Evolutionary conservation across 92 coral and sea anemone genomes (phyloP).

Genomic region (Epizoanthus stellaris): DNA sequence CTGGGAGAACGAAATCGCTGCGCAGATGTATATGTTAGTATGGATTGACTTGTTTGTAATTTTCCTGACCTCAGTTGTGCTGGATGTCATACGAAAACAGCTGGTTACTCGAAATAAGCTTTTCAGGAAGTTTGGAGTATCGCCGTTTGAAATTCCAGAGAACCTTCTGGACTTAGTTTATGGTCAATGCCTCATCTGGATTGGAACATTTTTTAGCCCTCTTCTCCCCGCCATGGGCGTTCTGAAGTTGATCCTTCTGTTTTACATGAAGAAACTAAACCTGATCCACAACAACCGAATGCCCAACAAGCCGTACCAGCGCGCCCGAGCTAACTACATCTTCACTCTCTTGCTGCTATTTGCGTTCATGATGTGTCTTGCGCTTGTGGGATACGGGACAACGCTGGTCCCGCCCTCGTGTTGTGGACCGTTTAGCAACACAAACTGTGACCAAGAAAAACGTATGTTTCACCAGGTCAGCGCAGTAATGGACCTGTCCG

Average conservation of each 20-base stretch:
- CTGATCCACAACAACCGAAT: slow-evolving; percentile 87
- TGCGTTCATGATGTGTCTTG: slow-evolving; percentile 82
- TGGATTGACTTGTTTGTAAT: slow-evolving; percentile 87
- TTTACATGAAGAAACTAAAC: slow-evolving; percentile 90
- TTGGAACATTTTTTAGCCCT: slow-evolving; percentile 94
- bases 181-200: slow-evolving; percentile 86
- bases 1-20: slow-evolving; percentile 91
- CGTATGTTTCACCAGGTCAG: slow-evolving; percentile 76
- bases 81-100: slow-evolving; percentile 76
- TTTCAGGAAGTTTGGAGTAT: slow-evolving; percentile 66
- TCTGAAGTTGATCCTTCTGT: slow-evolving; percentile 80
- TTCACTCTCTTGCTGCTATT: slow-evolving; percentile 84
- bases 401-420: slow-evolving; percentile 84
- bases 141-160: slow-evolving; percentile 91
- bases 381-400: slow-evolving; percentile 91
- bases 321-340: slow-evolving; percentile 88
- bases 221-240: slow-evolving; percentile 91
- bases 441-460: slow-evolving; percentile 55
- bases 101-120: slow-evolving; percentile 56
- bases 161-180: slow-evolving; percentile 88
- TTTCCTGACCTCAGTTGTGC: slow-evolving; percentile 68
- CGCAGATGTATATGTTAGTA: slow-evolving; percentile 90
- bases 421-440: slow-evolving; percentile 89
- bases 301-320: slow-evolving; percentile 88
- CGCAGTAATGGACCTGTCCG: slow-evolving; percentile 49